A percentile compares a stretch with the other conserved stretches of the same genome.
These are phyloP conservation scores for Cephalopachus bancanus DNA, from an alignment of 2,797 vertebrate species.

Conservation along the genomic window DNA sequence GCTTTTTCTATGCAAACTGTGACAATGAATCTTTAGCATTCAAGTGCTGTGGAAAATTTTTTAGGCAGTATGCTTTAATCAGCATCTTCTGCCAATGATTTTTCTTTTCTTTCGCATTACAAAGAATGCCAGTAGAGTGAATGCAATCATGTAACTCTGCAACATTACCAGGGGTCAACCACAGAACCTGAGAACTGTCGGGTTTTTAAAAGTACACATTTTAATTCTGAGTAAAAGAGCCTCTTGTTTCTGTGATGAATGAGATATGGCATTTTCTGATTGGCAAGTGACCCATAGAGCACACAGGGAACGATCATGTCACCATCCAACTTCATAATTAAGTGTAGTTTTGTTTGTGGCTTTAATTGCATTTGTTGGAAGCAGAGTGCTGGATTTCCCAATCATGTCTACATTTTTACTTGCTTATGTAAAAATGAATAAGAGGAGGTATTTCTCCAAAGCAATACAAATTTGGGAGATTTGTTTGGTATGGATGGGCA, in stretches of 20 bases:
- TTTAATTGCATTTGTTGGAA: conserved; percentile 66
- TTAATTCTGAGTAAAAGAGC: conserved; percentile 54
- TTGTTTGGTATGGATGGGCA: background rate
- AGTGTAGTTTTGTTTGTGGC: conserved; percentile 40
- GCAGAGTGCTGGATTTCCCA: conserved; percentile 49
- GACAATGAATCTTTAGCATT: background rate
- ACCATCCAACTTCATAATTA: conserved; percentile 60
- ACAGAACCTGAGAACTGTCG: conserved; percentile 62
- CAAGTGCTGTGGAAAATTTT: conserved; percentile 9
- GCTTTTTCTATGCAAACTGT: background rate
- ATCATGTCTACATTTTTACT: conserved; percentile 54
- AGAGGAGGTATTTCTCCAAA: background rate
- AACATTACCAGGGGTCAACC: conserved; percentile 56
- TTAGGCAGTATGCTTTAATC: conserved; percentile 46
- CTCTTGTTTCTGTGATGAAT: conserved; percentile 72
- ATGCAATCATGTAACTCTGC: conserved; percentile 16
- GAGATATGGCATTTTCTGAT: conserved; percentile 76
- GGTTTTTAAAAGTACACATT: conserved; percentile 14
- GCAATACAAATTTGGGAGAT: background rate
- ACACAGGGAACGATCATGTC: background rate
- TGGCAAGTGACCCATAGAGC: conserved; percentile 64
- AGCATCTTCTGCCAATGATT: conserved; percentile 49
- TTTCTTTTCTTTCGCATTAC: conserved; percentile 63
- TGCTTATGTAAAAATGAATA: conserved; percentile 52
- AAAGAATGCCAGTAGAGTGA: conserved; percentile 30